Conservation (phyloP, 2,113 vertebrate genomes). For the Ceuthmochares aereus region DNA sequence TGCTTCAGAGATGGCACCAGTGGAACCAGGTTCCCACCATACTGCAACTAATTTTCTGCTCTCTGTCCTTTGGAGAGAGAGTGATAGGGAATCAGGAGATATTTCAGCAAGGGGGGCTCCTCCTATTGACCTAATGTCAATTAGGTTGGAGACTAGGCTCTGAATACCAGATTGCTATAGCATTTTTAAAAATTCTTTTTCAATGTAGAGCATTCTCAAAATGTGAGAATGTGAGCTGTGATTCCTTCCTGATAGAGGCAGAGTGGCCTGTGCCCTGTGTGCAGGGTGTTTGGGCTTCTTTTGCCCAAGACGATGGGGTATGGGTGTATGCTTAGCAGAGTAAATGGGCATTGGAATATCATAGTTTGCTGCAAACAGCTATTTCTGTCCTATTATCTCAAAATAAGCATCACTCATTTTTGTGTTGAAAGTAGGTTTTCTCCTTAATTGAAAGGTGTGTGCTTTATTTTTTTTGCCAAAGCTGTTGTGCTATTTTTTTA, state of each 20-base stretch:
- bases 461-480: neutral
- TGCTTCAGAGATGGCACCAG: neutral
- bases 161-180: neutral
- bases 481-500: neutral
- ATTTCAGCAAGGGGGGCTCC: neutral
- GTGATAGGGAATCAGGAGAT: neutral
- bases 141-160: neutral
- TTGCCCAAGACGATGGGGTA: accelerated
- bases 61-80: neutral
- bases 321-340: neutral
- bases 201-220: neutral
- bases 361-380: neutral
- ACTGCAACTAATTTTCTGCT: neutral
- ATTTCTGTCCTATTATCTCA: neutral
- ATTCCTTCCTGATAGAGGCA: accelerated
- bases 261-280: neutral
- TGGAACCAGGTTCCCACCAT: neutral
- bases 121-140: no score
- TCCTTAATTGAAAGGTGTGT: neutral
- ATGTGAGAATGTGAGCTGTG: neutral
- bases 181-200: no score
- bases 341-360: neutral
- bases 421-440: neutral
- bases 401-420: neutral
- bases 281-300: no score